Evolutionary conservation across 2,797 vertebrate genomes (phyloP).

Genomic region (Eidolon dupreanum): DNA sequence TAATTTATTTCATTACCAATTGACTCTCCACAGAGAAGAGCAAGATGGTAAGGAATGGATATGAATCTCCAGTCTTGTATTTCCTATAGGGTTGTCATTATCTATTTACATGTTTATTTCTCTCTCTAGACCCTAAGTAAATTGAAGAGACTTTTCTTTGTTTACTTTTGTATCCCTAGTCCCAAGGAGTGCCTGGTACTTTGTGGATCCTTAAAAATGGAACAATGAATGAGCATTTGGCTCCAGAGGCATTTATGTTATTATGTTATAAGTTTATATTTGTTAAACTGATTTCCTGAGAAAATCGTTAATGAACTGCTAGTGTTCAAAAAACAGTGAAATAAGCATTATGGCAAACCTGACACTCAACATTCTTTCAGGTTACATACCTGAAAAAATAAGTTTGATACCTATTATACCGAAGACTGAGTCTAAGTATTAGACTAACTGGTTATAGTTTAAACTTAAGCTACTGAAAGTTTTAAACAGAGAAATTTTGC

Average conservation of each 20-base stretch:
- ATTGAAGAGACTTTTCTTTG: neutral
- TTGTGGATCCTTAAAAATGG: slow-evolving; percentile 5
- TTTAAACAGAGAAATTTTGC: slow-evolving; percentile 55
- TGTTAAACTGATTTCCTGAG: slow-evolving; percentile 7
- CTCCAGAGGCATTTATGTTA: neutral
- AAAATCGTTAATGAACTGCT: slow-evolving; percentile 43
- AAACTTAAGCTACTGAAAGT: slow-evolving; percentile 11
- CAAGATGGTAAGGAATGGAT: slow-evolving; percentile 19
- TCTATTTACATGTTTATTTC: neutral
- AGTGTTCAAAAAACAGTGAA: slow-evolving; percentile 51
- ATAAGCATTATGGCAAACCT: slow-evolving; percentile 37
- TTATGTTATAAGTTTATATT: neutral
- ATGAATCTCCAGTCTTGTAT: neutral
- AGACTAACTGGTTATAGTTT: slow-evolving; percentile 28
- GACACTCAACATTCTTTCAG: slow-evolving; percentile 41
- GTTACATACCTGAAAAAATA: neutral
- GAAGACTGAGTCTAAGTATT: slow-evolving; percentile 26
- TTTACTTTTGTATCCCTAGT: slow-evolving; percentile 4
- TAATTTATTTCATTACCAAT: slow-evolving; percentile 27
- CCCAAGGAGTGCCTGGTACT: neutral
- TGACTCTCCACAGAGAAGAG: neutral
- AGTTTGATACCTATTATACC: neutral
- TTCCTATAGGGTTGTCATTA: neutral
- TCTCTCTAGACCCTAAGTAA: slow-evolving; percentile 32
- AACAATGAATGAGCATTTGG: neutral